Base-by-base conservation (phyloP, 2,797 vertebrate species). In the Helarctos malayanus region DNA sequence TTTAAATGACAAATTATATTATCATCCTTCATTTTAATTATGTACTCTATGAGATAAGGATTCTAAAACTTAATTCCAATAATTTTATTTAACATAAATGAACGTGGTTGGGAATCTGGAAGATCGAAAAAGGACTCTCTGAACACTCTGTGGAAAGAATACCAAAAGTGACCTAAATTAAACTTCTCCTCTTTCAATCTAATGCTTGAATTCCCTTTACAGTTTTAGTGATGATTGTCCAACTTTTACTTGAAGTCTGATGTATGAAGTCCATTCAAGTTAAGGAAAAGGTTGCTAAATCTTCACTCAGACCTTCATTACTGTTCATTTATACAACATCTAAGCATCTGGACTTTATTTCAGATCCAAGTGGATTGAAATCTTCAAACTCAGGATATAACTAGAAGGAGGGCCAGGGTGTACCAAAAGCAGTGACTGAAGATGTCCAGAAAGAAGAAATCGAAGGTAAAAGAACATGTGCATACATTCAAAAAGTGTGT, bases 201-300 rank as follows among this genome's bases (percentile, higher is more conserved):
- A 87, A 13, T 38, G 19, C 27, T 73, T 68, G 0, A 80, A 84
- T 57, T 85, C 91, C 27, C 35, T 79, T 89, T 91, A 52, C 6
- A 68, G n/a, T 73, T 96, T 96, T 52, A 87, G 9, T 49, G n/a
- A 91, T 93, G 47, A 75, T 4, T 89, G 61, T 87, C 7, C 11
- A 76, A 65, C 23, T 93, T 80, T 75, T 57, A 45, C 15, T 75
- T 63, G 15, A 83, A 84, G 19, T 81, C n/a, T 87, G 29, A 83
- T 79, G 2, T 29, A 79, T 89, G 13, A 73, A 94, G 15, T 45
- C 7, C 16, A 29, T 57, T 94, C 25, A 87, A 47, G 7, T 65
- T 75, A 71, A 73, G 56, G 14, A 14, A 63, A 90, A 92, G 23
- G 27, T 4, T 25, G 16, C 35, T 63, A 56, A 90, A 76, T 88